These are phyloP conservation scores for Coecobrya sp. DNA, from an alignment of 2,888 invertebrate genomes.

Conservation along the genomic window DNA sequence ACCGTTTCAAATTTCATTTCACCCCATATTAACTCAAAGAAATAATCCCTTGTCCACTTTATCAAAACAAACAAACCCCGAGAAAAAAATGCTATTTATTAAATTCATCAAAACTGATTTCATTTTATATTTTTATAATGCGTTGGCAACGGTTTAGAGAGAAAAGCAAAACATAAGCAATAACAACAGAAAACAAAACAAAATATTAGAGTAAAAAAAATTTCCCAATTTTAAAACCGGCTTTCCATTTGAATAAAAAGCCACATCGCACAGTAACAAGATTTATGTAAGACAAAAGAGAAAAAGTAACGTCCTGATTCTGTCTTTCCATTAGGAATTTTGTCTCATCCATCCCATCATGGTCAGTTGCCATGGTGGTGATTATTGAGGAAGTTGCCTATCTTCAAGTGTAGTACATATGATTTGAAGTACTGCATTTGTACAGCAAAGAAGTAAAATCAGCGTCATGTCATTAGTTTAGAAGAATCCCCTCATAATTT, in stretches of 20 bases:
- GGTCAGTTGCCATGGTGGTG: constrained; percentile 18
- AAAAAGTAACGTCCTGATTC: constrained; percentile 39
- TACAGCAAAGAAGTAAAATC: not conserved
- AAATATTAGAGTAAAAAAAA: not conserved
- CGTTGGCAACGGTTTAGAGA: not conserved
- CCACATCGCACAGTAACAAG: not conserved
- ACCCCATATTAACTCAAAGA: not conserved
- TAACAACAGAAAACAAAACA: not conserved
- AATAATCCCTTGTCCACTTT: too few species aligned
- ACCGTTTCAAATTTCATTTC: not conserved
- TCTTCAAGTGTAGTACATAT: not conserved
- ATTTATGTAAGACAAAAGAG: not conserved
- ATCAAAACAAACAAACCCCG: too few species aligned
- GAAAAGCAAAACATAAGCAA: not conserved
- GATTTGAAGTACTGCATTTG: not conserved
- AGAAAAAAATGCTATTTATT: not conserved
- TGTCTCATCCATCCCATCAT: constrained; percentile 41
- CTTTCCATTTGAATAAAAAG: constrained; percentile 6
- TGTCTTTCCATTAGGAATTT: constrained; percentile 31
- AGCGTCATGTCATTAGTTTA: constrained; percentile 33
- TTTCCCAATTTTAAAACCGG: constrained; percentile 3
- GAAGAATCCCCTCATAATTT: constrained; percentile 43
- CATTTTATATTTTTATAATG: not conserved
- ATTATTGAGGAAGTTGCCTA: constrained; percentile 28
- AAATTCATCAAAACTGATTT: not conserved